Evolutionary conservation across 1,140 invertebrate species (phyloP).

Genomic region (Helicorthomorpha holstii): DNA sequence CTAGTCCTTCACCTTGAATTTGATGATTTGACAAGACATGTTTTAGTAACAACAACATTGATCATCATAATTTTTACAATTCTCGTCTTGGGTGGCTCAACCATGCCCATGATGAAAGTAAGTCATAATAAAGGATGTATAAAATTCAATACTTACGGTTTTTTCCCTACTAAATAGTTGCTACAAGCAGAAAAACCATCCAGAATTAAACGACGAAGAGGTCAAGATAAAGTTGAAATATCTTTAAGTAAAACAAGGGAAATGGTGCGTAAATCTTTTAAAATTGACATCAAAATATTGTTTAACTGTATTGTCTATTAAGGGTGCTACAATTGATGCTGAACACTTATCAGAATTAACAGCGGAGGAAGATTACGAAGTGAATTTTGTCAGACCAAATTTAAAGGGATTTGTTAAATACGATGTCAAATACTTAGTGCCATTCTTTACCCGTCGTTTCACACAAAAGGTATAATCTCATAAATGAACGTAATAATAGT

Average conservation of each 20-base stretch:
- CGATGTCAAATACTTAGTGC: constrained; percentile 84
- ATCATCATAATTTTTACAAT: constrained; percentile 94
- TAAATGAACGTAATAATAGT: not conserved
- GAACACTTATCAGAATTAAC: constrained; percentile 90
- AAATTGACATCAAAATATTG: constrained; percentile 2
- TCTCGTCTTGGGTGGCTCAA: constrained; percentile 83
- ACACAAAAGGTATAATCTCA: constrained; percentile 53
- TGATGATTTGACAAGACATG: constrained; percentile 77
- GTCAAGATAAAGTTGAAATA: constrained; percentile 54
- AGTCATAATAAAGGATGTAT: too few relatives aligned
- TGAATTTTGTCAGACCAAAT: constrained; percentile 34
- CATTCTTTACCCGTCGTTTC: constrained; percentile 85
- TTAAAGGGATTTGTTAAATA: constrained; percentile 62
- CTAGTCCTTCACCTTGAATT: constrained; percentile 90
- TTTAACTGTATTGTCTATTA: constrained; percentile 15
- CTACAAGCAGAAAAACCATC: constrained; percentile 38
- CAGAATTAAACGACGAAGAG: constrained; percentile 39
- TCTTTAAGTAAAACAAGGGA: constrained; percentile 91
- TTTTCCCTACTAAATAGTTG: constrained; percentile 21
- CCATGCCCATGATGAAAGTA: constrained; percentile 78
- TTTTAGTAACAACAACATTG: constrained; percentile 91
- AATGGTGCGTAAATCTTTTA: constrained; percentile 42
- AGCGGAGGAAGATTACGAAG: constrained; percentile 83
- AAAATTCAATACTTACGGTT: not conserved
- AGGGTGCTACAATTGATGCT: constrained; percentile 87